These are phyloP conservation scores for Doryteuthis pealeii DNA, from an alignment of 1,140 invertebrate species.

Conservation along the genomic window DNA sequence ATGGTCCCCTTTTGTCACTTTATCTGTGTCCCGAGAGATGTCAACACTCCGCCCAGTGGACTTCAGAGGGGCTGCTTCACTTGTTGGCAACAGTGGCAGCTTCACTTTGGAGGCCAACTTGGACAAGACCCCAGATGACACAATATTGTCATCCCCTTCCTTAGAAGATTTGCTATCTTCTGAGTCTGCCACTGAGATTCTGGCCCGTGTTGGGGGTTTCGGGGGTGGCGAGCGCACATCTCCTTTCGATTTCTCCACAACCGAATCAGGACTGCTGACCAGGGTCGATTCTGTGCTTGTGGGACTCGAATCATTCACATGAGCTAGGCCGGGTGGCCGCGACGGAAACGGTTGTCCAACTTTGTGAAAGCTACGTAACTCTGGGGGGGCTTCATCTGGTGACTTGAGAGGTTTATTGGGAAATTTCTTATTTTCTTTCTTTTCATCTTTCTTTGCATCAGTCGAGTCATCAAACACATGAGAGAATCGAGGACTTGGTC, in stretches of 20 bases:
- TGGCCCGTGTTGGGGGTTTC: slow-evolving; percentile 24
- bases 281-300: slow-evolving; percentile 30
- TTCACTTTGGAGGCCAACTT: slow-evolving; percentile 16
- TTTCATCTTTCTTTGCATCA: neutral
- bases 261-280: slow-evolving; percentile 31
- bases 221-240: slow-evolving; percentile 28
- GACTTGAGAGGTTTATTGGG: neutral
- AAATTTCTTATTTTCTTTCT: neutral
- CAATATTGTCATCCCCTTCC: neutral
- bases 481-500: slow-evolving; percentile 51
- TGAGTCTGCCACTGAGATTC: neutral
- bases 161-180: neutral
- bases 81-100: neutral
- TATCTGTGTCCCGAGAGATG: neutral
- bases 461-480: slow-evolving; percentile 39
- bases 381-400: neutral
- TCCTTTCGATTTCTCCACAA: slow-evolving; percentile 23
- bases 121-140: slow-evolving; percentile 1
- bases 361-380: neutral
- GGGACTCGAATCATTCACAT: slow-evolving; percentile 24
- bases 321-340: neutral
- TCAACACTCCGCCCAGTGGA: neutral
- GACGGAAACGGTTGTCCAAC: slow-evolving; percentile 8
- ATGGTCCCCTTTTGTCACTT: neutral
- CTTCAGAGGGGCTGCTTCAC: neutral